Evolutionary conservation across 2,797 vertebrate genomes (phyloP).

Genomic region (Chiloscyllium punctatum): DNA sequence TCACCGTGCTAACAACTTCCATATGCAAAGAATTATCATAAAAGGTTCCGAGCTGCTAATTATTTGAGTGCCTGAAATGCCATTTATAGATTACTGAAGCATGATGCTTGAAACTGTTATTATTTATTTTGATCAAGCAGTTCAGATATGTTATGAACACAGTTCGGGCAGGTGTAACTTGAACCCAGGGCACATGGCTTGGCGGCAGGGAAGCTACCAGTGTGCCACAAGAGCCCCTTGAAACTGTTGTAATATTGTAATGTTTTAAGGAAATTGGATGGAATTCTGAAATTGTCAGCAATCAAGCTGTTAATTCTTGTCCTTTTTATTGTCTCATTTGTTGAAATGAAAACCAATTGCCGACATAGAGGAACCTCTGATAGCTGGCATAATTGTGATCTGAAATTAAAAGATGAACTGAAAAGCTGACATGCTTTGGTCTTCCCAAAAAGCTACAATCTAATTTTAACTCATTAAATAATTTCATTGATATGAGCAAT

Average conservation of each 20-base stretch:
- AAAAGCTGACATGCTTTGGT: background rate
- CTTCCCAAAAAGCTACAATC: background rate
- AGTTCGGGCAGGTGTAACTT: no score
- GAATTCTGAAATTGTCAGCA: background rate
- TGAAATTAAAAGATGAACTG: background rate
- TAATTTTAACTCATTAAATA: background rate
- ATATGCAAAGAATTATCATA: background rate
- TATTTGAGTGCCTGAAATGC: background rate
- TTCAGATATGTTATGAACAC: no score
- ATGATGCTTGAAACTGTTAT: no score
- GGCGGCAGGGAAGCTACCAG: no score
- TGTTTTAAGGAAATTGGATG: background rate
- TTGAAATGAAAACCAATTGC: background rate
- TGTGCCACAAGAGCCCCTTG: background rate
- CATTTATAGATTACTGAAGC: background rate
- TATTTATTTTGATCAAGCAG: background rate
- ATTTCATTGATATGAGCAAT: background rate
- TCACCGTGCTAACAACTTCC: background rate
- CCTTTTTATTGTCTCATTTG: background rate
- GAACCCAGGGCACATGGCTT: no score
- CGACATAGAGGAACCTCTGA: background rate
- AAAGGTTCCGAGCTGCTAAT: background rate
- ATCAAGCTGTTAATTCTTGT: background rate
- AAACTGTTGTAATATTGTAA: background rate
- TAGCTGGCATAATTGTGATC: background rate